A percentile compares a stretch with the other conserved stretches of the same genome.
Evolutionary conservation across 2,888 invertebrate genomes (phyloP).

Genomic region (Biston betularia): DNA sequence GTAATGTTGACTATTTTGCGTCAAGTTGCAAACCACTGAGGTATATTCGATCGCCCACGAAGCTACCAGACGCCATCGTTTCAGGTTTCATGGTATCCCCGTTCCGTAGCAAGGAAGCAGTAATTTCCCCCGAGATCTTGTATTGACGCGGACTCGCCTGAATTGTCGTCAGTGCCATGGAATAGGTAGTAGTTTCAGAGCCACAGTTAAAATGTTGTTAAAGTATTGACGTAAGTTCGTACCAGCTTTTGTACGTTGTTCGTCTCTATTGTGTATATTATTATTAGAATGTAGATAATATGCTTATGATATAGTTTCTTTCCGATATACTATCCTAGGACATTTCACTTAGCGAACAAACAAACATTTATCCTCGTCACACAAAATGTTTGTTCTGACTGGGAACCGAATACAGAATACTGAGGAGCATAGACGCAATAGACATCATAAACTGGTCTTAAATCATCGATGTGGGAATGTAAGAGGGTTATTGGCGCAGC

Average conservation of each 20-base stretch:
- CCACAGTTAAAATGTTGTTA: conserved; percentile 51
- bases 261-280: no score
- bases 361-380: no score
- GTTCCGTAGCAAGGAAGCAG: conserved; percentile 54
- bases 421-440: no score
- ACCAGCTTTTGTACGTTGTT: not conserved
- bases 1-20: conserved; percentile 1
- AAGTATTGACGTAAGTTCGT: not conserved
- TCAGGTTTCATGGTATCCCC: conserved; percentile 44
- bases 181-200: conserved; percentile 66
- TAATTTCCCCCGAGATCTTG: conserved; percentile 69
- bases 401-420: no score
- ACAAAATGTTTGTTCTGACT: no score
- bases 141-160: conserved; percentile 64
- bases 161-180: conserved; percentile 53
- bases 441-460: no score
- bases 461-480: no score
- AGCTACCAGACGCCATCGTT: conserved; percentile 24
- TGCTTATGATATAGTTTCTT: no score
- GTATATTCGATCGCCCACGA: conserved; percentile 4
- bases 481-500: no score
- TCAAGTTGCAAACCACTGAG: conserved; percentile 17
- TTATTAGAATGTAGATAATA: no score
- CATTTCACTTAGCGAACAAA: no score
- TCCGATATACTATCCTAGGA: no score